Evolutionary conservation across 2,888 invertebrate species (phyloP), one percentile per base, ranked within the genome.

Genomic region (Panopea generosa): DNA sequence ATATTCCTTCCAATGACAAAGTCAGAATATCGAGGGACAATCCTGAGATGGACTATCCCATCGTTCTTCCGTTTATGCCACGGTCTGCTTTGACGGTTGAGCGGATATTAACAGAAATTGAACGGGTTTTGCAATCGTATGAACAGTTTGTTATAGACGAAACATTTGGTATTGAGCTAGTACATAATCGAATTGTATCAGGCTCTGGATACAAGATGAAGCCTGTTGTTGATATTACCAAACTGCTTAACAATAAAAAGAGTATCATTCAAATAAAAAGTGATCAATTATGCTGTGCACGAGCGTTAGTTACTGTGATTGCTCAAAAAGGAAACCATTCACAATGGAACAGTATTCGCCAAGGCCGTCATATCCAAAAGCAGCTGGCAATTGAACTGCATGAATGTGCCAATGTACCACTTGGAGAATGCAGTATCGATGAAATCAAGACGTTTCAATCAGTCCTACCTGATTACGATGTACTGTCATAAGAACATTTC

Each of bases 401-500:
- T 49, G 43, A 45, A 56, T 20, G 24, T 63, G 73, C 75, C n/a
- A 29, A 40, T n/a, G 59, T 78, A 18, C 63, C 75, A 22, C 22
- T 73, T 4, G 20, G 33, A 24, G 22, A 55, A 62, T 78, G 77
- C 45, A 68, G 66, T 0, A 43, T 74, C 7, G 73, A 70, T 14
- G 77, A 77, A 33, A 49, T 77, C 0, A 74, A 73, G 52, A 4
- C 0, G 18, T 77, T 80, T 56, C 80, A 80, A 60, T 6, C 22
- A 2, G 68, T 65, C 0, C 7, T 76, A 38, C 50, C 49, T 3
- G 63, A 45, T 3, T 68, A 55, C 22, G 65, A 79, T 26, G 71
- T 81, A 1, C 27, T 81, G 7, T 81, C 81, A 1, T 74, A 81
- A 40, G 81, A 74, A 45, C 60, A 59, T 53, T 81, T 77, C 50